These are phyloP conservation scores for Syngnathus rostellatus DNA, from an alignment of 2,797 vertebrate species.

Conservation along the genomic window DNA sequence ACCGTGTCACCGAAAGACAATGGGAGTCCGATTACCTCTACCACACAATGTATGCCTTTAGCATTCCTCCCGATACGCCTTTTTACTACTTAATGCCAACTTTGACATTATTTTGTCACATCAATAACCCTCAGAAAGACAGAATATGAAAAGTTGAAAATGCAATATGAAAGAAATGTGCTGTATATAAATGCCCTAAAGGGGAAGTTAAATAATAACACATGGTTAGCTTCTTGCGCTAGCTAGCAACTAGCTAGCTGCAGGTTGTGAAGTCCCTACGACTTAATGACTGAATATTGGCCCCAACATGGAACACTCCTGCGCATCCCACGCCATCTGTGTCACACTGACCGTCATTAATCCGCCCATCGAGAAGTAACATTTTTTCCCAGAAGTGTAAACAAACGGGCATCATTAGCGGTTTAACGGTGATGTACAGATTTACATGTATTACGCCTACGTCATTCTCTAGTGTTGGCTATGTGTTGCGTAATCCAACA, in stretches of 20 bases:
- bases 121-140: background rate
- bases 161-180: too few relatives aligned
- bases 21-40: constrained; percentile 37
- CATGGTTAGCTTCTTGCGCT: background rate
- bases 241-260: background rate
- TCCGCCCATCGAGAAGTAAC: constrained; percentile 45
- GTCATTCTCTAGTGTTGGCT: constrained; percentile 26
- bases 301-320: constrained; percentile 26
- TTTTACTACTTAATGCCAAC: background rate
- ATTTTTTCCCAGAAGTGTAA: constrained; percentile 28
- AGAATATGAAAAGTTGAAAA: constrained; percentile 27
- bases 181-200: too few relatives aligned
- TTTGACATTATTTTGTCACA: background rate
- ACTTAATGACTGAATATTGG: constrained; percentile 37
- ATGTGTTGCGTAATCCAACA: constrained; percentile 43
- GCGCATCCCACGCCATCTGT: constrained; percentile 52
- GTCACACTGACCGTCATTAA: constrained; percentile 52
- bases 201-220: too few relatives aligned
- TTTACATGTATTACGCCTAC: constrained; percentile 18
- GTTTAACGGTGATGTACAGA: background rate
- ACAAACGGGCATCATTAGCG: background rate
- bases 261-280: constrained; percentile 3
- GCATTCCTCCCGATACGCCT: background rate
- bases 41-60: constrained; percentile 5
- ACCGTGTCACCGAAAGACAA: constrained; percentile 44